Conservation (phyloP, 2,113 vertebrate genomes). For the Tenrec ecaudatus region DNA sequence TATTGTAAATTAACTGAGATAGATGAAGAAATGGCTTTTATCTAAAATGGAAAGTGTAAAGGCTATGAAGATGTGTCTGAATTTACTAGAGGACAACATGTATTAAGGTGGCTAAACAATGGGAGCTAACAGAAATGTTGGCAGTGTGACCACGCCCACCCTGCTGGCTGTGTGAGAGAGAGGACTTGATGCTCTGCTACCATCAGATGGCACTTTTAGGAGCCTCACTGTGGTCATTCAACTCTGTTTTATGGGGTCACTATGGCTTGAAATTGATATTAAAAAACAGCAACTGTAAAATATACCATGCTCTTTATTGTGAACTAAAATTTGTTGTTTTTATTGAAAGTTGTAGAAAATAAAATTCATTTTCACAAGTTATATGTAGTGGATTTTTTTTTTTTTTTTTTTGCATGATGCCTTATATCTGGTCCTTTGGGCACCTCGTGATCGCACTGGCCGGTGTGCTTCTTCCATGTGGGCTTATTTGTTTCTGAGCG, state of each 20-base stretch:
- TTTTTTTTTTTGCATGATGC: too few species aligned
- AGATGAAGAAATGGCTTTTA: neutral
- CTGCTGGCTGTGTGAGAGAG: neutral
- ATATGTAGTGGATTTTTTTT: neutral
- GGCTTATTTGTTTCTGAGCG: too few species aligned
- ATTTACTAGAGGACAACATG: neutral
- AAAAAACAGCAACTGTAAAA: neutral
- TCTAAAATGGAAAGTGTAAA: neutral
- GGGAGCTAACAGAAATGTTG: neutral
- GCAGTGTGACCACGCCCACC: neutral
- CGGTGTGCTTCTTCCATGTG: too few species aligned
- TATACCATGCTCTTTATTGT: neutral
- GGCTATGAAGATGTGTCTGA: neutral
- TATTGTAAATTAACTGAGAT: neutral
- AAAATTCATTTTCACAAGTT: neutral
- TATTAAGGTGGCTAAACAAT: neutral
- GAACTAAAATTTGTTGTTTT: neutral
- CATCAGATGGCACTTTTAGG: neutral
- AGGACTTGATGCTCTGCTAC: neutral
- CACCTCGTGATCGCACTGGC: too few species aligned
- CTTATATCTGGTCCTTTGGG: too few species aligned
- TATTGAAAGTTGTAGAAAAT: conserved; percentile 2
- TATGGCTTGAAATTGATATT: neutral
- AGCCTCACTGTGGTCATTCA: neutral
- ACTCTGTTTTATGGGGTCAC: neutral